Percentiles rank a stretch among this genome's conserved stretches.
These are phyloP conservation scores for Acanthosepion lycidas DNA, from an alignment of 2,888 invertebrate species.

Conservation along the genomic window DNA sequence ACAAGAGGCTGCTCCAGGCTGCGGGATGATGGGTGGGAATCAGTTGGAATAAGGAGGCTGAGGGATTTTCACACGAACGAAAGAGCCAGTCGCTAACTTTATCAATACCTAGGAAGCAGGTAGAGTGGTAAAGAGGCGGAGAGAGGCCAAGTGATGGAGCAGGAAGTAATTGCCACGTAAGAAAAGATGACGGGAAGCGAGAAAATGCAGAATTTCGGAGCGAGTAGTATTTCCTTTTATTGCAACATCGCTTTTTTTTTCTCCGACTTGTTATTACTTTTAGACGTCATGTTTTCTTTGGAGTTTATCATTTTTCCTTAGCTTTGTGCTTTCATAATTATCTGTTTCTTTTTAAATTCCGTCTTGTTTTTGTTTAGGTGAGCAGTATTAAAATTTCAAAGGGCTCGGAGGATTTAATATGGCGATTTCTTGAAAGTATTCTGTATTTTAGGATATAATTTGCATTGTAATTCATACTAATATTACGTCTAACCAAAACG, in stretches of 20 bases:
- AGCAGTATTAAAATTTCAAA: neutral
- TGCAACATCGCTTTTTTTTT: neutral
- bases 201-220: neutral
- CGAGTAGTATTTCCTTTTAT: neutral
- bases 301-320: neutral
- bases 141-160: neutral
- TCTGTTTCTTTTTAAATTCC: neutral
- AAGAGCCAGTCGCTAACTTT: neutral
- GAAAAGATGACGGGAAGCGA: neutral
- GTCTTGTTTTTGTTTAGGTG: neutral
- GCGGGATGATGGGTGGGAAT: neutral
- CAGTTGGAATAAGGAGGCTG: neutral
- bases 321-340: neutral
- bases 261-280: neutral
- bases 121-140: neutral
- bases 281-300: neutral
- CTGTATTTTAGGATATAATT: neutral
- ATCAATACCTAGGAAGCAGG: neutral
- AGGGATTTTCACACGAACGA: neutral
- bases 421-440: neutral
- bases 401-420: neutral
- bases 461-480: neutral
- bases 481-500: neutral
- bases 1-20: conserved; percentile 33
- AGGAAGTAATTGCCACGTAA: neutral